Conservation (phyloP, 2,797 vertebrate species). For the Pachyuromys duprasi region DNA sequence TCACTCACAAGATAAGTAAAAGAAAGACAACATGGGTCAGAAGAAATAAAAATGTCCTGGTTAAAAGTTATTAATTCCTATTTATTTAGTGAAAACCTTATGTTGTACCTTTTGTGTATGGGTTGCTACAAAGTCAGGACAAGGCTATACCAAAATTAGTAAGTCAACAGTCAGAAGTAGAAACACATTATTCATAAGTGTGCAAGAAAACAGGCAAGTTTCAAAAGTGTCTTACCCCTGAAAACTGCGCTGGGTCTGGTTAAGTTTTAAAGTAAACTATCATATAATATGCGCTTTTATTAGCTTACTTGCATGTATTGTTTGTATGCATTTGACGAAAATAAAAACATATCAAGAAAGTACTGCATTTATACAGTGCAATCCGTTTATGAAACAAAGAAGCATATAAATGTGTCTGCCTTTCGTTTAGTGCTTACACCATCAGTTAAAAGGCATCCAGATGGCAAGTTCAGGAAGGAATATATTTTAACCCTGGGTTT, state of each 20-base stretch:
- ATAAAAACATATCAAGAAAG: neutral
- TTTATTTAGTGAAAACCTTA: neutral
- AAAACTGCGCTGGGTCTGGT: neutral
- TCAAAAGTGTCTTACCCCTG: neutral
- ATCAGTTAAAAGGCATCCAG: neutral
- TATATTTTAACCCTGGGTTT: neutral
- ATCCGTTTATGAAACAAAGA: neutral
- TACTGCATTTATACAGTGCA: neutral
- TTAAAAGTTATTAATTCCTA: neutral
- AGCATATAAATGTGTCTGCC: neutral
- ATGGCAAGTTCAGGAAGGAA: neutral
- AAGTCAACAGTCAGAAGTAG: neutral
- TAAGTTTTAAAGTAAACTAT: neutral
- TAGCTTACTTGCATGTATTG: neutral
- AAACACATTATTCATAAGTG: neutral
- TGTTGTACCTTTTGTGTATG: neutral
- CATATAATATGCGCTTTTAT: neutral
- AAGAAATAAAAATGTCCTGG: neutral
- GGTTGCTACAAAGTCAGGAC: neutral
- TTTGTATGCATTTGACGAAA: neutral
- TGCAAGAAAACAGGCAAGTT: neutral
- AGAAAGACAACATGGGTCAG: neutral
- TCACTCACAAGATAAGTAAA: neutral
- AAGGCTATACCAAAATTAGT: neutral
- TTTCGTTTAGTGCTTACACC: neutral